Percentiles rank a stretch among this genome's conserved stretches.
Evolutionary conservation across 2,113 vertebrate species (phyloP).

Genomic region (Trochalopteron elliotii): DNA sequence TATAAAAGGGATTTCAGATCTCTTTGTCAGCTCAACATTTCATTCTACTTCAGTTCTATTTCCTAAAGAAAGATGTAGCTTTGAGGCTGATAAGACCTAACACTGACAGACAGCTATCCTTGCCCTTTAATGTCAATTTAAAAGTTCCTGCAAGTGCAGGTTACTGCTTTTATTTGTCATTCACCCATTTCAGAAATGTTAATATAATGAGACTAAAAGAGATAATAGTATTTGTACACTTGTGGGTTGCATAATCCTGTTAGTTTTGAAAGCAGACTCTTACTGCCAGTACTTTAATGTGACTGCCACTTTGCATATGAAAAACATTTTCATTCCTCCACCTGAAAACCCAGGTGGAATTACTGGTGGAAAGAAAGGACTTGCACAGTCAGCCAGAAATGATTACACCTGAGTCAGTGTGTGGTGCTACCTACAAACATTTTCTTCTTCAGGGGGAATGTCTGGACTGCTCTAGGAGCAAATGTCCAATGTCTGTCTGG

Average conservation of each 20-base stretch:
- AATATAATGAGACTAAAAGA: not conserved
- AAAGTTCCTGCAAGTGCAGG: not conserved
- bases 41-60: not conserved
- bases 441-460: not conserved
- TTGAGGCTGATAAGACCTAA: not conserved
- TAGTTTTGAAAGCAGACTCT: not conserved
- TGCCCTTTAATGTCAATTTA: not conserved
- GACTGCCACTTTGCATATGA: not conserved
- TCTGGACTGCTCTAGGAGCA: not conserved
- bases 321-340: not conserved
- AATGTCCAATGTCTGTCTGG: not conserved
- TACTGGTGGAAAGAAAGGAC: not conserved
- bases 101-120: not conserved
- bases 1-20: not conserved
- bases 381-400: not conserved
- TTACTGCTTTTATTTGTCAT: not conserved
- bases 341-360: not conserved
- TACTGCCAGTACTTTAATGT: not conserved
- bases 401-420: fast-evolving
- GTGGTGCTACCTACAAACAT: not conserved
- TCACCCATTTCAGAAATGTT: not conserved
- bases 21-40: not conserved
- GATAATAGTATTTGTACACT: not conserved
- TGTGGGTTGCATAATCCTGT: not conserved
- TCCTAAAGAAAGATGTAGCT: not conserved